Percentiles rank a stretch among this genome's conserved stretches.
Evolutionary conservation across 2,888 invertebrate species (phyloP).

Genomic region (Phyto melanocephala): DNA sequence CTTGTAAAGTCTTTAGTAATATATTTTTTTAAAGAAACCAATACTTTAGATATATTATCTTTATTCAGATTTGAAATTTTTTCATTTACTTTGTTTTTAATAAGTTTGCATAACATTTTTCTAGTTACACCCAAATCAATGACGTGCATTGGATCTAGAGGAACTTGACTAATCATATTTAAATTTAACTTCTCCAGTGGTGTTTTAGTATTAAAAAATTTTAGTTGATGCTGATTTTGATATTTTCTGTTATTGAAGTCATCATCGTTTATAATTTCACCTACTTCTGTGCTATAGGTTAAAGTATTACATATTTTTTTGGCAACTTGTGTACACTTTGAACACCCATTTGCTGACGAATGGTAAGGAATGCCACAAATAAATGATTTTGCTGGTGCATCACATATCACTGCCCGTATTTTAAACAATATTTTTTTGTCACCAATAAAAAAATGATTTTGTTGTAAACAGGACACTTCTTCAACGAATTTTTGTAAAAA

Average conservation of each 20-base stretch:
- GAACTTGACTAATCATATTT: conserved; percentile 65
- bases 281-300: conserved; percentile 26
- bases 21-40: conserved; percentile 31
- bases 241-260: conserved; percentile 30
- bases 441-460: background rate
- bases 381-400: conserved; percentile 56
- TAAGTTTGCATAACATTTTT: conserved; percentile 41
- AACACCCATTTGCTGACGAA: background rate
- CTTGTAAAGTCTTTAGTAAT: conserved; percentile 58
- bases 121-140: conserved; percentile 64
- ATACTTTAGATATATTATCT: background rate
- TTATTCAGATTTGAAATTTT: conserved; percentile 9
- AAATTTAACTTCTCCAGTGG: conserved; percentile 56
- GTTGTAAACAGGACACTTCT: too few species aligned
- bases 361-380: conserved; percentile 40
- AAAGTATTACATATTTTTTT: conserved; percentile 40
- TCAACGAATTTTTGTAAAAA: too few species aligned
- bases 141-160: conserved; percentile 68
- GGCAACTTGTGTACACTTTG: conserved; percentile 37
- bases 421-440: conserved; percentile 24
- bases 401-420: conserved; percentile 61
- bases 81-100: conserved; percentile 39
- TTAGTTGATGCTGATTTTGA: conserved; percentile 28
- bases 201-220: conserved; percentile 40
- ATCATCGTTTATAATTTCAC: conserved; percentile 16